Base-by-base conservation (phyloP, 2,797 vertebrate species). In the Catostomus latipinnis region DNA sequence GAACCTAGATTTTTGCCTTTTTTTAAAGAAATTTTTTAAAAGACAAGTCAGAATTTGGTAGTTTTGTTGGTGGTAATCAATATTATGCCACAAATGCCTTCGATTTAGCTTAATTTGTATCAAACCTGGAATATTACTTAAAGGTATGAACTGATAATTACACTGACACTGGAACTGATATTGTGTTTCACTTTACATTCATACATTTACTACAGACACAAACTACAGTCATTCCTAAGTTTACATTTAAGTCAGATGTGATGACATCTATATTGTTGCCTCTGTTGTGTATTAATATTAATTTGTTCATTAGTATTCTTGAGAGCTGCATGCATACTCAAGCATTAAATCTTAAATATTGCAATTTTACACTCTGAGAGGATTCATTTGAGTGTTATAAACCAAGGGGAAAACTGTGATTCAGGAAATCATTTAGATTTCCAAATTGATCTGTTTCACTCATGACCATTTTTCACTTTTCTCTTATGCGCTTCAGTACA, bases 251-350 rank as follows among this genome's bases (percentile, higher is more conserved):
- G 16, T 16, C 52, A 22, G 6, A 53, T 18, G 6, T 52, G 34
- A 16, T 63, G 22, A 0, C 22, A 22, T 53, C 74, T 7, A 78
- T 46, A 11, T 74, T 4, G 7, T 14, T 67, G 49, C 78, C 77
- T 62, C 72, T 82, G 8, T 72, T 81, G 86, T 88, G 78, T 73
- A 13, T 60, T 60, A n/a, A 49, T 43, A 45, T 66, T 57, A 0
- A 52, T 34, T 54, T 46, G 6, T 49, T 77, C 5, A 6, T 63
- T 71, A 3, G 34, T 6, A 49, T 53, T 74, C n/a, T 18, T 6
- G 8, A 46, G 63, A 16, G 34, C 7, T 1, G 57, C 46, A 68
- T 78, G 71, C 61, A 65, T 13, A 45, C 6, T 12, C 34, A 63
- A n/a, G n/a, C 46, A 63, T 63, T 46, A 63, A 34, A 6, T 46